Base-by-base conservation (phyloP, 2,797 vertebrate genomes). In the Mus caroli region DNA sequence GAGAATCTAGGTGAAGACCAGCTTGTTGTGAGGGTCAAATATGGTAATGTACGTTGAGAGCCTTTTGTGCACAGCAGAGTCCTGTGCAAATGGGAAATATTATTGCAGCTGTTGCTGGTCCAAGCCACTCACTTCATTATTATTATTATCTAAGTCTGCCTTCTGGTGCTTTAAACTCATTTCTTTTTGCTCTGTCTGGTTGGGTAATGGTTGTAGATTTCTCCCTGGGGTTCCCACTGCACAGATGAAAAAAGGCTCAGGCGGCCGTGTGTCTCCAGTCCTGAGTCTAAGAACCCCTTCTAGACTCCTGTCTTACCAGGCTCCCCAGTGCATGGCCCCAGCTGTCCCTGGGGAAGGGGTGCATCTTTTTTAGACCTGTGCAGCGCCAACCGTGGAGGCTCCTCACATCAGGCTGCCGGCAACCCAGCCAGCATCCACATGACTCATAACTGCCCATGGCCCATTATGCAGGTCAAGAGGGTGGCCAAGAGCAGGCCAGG, bases 71-170 rank as follows among this genome's bases (percentile, higher is more conserved):
- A 80, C 93, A 64, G 87, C 24, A 5, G 46, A 96, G 67, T 54
- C 87, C 90, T 80, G 37, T 50, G 54, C 76, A 92, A 85, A 94
- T 69, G 86, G 86, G 83, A 96, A 77, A 93, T 93, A 90, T 96
- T 95, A 96, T 95, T 93, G 78, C 90, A 95, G 82, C 84, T 78
- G 92, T 96, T 92, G 88, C 92, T 96, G 94, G 94, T 83, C 78
- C 87, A 69, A 96, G 52, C 85, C 34, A 56, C 96, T 96, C 90
- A 67, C 82, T 46, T 67, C 46, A 56, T 94, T 95, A 75, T 96
- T 94, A 78, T 96, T 94, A 96, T 73, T 96, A 97, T 84, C 94
- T 84, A 89, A 97, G 92, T 91, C 93, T 85, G 97, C 96, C 79
- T 96, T 96, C 92, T 88, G 80, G 94, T 92, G 82, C 93, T 96